Percentiles rank a stretch among this genome's conserved stretches.
phyloP scores from a whole-genome alignment of 2,113 vertebrate species.

The Larimichthys polyactis region DNA sequence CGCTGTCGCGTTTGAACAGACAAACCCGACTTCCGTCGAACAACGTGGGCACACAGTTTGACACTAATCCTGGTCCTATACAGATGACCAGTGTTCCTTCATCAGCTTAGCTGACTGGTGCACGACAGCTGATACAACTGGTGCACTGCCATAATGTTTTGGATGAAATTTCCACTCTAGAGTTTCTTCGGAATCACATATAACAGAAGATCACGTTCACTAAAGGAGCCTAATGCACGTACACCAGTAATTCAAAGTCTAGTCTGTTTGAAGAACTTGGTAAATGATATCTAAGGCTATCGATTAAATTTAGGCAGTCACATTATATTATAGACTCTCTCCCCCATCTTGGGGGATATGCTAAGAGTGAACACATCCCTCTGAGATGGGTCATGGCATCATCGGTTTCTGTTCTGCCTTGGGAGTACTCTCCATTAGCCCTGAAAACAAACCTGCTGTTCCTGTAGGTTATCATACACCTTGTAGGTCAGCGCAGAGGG shows the following conservation, averaged over 20 bases:
- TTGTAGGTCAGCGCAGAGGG: slow-evolving; percentile 65
- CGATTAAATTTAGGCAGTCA: slow-evolving; percentile 53
- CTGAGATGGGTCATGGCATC: slow-evolving; percentile 52
- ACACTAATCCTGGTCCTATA: too few relatives aligned
- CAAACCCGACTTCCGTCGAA: too few relatives aligned
- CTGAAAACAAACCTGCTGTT: slow-evolving; percentile 62
- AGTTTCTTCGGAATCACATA: neutral
- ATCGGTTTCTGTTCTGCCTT: slow-evolving; percentile 33
- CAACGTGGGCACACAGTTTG: too few relatives aligned
- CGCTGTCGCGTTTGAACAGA: too few relatives aligned
- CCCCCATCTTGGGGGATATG: slow-evolving; percentile 12
- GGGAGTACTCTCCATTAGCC: slow-evolving; percentile 62
- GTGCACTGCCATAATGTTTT: too few relatives aligned
- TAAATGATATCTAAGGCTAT: slow-evolving; percentile 41
- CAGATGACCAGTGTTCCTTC: too few relatives aligned
- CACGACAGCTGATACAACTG: too few relatives aligned
- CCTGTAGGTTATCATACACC: slow-evolving; percentile 68
- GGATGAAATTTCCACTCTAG: too few relatives aligned
- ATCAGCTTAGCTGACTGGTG: too few relatives aligned
- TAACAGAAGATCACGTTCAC: neutral
- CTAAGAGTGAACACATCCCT: slow-evolving; percentile 42
- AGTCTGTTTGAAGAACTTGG: slow-evolving; percentile 18
- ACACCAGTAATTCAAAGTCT: slow-evolving; percentile 14
- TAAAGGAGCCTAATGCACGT: neutral
- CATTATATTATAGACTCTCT: slow-evolving; percentile 52